Evolutionary conservation across 1,140 invertebrate species (phyloP).

Genomic region (Aphaenogaster floridana): DNA sequence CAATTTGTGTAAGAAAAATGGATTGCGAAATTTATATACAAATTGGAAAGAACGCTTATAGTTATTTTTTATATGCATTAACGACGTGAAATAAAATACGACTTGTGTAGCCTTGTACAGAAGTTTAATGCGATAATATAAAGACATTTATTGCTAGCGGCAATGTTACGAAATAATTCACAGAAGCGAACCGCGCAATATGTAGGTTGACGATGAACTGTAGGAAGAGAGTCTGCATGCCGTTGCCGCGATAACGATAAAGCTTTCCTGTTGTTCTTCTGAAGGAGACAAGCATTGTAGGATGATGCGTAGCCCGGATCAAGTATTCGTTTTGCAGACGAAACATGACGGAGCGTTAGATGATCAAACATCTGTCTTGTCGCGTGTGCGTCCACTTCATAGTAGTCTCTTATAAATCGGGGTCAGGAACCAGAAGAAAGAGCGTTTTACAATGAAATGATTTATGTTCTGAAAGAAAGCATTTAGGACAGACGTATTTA

Average conservation of each 20-base stretch:
- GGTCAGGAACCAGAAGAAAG: neutral
- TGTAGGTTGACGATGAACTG: constrained; percentile 47
- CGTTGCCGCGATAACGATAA: constrained; percentile 71
- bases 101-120: neutral
- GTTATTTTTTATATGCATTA: neutral
- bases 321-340: constrained; percentile 41
- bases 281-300: constrained; percentile 57
- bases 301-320: constrained; percentile 55
- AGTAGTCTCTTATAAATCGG: neutral
- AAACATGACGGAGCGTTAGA: constrained; percentile 16
- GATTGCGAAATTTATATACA: neutral
- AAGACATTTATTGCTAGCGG: constrained; percentile 34
- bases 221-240: constrained; percentile 64
- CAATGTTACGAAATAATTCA: constrained; percentile 71
- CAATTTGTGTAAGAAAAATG: neutral
- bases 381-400: neutral
- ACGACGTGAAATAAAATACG: neutral
- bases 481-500: neutral
- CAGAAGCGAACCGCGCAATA: constrained; percentile 36
- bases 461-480: neutral
- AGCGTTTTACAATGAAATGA: constrained; percentile 23
- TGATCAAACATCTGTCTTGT: constrained; percentile 10
- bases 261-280: constrained; percentile 71
- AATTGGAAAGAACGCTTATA: neutral
- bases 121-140: neutral